Percentiles rank a stretch among this genome's conserved stretches.
These are phyloP conservation scores for Eudemis profundana DNA, from an alignment of 2,888 invertebrate species.

Conservation along the genomic window DNA sequence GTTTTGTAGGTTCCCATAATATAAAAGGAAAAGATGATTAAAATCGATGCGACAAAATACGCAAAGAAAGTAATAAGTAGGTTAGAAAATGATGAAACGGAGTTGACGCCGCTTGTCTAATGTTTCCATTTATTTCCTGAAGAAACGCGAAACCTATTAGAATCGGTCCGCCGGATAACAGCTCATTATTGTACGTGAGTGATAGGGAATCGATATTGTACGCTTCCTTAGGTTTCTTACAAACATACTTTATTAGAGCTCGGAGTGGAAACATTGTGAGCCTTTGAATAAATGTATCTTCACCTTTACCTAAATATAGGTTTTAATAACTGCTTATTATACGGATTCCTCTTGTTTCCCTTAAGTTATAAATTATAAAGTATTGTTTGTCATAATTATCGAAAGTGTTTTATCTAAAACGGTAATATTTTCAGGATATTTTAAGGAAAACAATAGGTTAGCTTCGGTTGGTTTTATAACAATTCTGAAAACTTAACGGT, in stretches of 20 bases:
- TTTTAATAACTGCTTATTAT: too few species aligned
- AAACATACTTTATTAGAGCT: neutral
- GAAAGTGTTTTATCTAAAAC: too few species aligned
- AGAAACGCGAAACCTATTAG: slow-evolving; percentile 13
- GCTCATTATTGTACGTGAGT: slow-evolving; percentile 86
- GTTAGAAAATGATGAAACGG: slow-evolving; percentile 14
- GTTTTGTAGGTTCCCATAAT: neutral
- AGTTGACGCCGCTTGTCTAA: slow-evolving; percentile 1
- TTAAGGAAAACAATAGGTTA: too few species aligned
- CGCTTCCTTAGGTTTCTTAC: slow-evolving; percentile 1
- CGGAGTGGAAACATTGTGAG: neutral
- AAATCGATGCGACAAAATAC: neutral
- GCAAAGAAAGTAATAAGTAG: slow-evolving; percentile 10
- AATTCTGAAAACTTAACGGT: too few species aligned
- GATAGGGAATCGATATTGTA: slow-evolving; percentile 77
- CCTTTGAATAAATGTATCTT: too few species aligned
- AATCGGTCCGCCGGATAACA: slow-evolving; percentile 91
- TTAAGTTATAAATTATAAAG: too few species aligned
- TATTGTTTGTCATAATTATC: too few species aligned
- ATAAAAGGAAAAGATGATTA: slow-evolving; percentile 6
- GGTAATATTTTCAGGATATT: too few species aligned
- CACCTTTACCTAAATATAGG: too few species aligned
- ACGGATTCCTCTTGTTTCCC: too few species aligned
- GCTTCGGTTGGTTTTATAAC: too few species aligned
- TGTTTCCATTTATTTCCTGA: slow-evolving; percentile 18